phyloP scores from a whole-genome alignment of 2,888 invertebrate genomes.

The Loripinus fragilis region DNA sequence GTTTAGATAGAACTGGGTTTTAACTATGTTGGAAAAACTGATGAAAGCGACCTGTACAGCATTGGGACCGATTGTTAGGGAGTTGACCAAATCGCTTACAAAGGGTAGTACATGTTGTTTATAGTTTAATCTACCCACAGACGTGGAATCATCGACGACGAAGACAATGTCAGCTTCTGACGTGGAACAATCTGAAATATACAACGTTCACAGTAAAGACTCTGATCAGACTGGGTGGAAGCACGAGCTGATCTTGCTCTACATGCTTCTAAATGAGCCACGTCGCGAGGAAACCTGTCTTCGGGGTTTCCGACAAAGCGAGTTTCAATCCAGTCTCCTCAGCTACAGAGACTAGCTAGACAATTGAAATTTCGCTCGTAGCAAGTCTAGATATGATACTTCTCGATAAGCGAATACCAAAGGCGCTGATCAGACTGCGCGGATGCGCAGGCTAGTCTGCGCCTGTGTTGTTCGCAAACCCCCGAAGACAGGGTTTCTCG shows the following conservation, averaged over 20 bases:
- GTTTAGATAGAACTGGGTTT: conserved; percentile 6
- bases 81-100: neutral
- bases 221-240: neutral
- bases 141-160: conserved; percentile 13
- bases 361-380: too few relatives aligned
- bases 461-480: too few relatives aligned
- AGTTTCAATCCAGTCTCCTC: too few relatives aligned
- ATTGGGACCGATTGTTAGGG: neutral
- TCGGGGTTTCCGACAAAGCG: neutral
- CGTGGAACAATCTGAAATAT: conserved; percentile 27
- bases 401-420: too few relatives aligned
- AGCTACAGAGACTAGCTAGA: too few relatives aligned
- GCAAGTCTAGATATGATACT: too few relatives aligned
- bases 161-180: conserved; percentile 41
- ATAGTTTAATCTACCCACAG: neutral
- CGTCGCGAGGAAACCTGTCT: neutral
- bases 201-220: neutral
- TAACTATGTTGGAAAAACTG: conserved; percentile 17
- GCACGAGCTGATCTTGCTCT: too few relatives aligned
- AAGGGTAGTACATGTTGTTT: neutral
- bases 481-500: too few relatives aligned
- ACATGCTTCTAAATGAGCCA: neutral
- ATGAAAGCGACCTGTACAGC: neutral
- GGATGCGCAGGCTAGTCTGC: too few relatives aligned
- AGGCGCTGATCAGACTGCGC: too few relatives aligned